phyloP scores from a whole-genome alignment of 2,113 vertebrate species.

The Ceyx melanurus region DNA sequence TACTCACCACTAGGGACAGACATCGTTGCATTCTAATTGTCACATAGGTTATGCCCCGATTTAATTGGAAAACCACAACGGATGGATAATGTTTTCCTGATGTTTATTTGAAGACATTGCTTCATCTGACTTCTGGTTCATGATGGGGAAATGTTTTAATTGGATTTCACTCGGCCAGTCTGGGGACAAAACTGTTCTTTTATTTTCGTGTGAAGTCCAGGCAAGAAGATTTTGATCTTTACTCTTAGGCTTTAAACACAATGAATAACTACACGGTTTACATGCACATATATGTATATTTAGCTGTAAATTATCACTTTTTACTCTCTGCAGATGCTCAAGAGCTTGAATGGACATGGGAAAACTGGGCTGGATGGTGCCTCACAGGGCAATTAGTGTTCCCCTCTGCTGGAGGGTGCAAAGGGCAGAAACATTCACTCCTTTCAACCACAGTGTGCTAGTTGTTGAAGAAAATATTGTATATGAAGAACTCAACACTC shows the following conservation, averaged over 20 bases:
- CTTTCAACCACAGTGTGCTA: background rate
- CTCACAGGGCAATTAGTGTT: background rate
- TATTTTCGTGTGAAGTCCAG: constrained; percentile 6
- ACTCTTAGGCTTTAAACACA: background rate
- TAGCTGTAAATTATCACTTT: background rate
- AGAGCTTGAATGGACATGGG: background rate
- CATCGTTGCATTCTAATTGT: background rate
- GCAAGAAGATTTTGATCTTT: constrained; percentile 1
- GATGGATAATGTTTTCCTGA: background rate
- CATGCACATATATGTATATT: background rate
- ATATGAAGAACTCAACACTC: background rate
- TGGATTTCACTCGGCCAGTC: background rate
- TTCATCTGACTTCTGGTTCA: constrained; percentile 25
- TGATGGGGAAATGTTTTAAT: constrained; percentile 22
- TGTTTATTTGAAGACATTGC: background rate
- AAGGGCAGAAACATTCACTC: background rate
- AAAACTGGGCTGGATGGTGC: background rate
- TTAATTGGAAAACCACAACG: constrained; percentile 49
- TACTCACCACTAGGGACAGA: constrained; percentile 12
- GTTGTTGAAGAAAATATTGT: background rate
- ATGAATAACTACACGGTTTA: background rate
- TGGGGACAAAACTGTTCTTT: constrained; percentile 10
- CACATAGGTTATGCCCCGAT: constrained; percentile 9
- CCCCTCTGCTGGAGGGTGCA: background rate
- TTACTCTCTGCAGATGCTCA: background rate